Conservation (phyloP, 2,113 vertebrate genomes). For the Pao palembangensis region DNA sequence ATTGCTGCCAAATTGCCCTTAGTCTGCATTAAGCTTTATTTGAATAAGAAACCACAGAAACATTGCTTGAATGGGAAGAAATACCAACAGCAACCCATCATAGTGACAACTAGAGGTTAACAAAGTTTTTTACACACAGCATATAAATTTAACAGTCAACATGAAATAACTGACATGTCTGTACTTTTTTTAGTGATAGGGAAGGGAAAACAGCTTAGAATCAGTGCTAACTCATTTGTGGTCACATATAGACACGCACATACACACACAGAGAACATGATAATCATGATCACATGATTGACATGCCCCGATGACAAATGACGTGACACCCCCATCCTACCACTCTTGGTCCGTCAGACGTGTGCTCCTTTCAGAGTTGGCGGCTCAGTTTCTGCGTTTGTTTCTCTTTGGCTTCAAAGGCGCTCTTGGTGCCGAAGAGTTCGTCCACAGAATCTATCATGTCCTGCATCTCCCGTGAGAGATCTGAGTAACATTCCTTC, state of each 20-base stretch:
- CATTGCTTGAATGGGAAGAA: constrained; percentile 12
- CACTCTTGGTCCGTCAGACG: too few species aligned
- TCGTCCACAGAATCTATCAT: constrained; percentile 74
- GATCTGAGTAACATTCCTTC: constrained; percentile 73
- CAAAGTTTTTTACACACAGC: constrained; percentile 2
- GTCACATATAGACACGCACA: constrained; percentile 1
- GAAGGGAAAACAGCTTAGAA: background rate
- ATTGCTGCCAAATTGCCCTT: constrained; percentile 24
- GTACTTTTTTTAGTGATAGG: constrained; percentile 6
- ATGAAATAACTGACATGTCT: background rate
- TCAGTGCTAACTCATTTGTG: constrained; percentile 18
- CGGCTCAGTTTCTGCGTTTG: constrained; percentile 79
- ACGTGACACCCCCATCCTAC: too few species aligned
- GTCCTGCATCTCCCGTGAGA: constrained; percentile 76
- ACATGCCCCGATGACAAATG: too few species aligned
- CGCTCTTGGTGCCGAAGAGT: constrained; percentile 75
- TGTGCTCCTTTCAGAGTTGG: constrained; percentile 70
- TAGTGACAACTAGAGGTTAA: background rate
- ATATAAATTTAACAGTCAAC: constrained; percentile 12
- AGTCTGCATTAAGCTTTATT: constrained; percentile 48
- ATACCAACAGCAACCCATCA: constrained; percentile 1
- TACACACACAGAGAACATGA: too few species aligned
- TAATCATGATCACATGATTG: too few species aligned
- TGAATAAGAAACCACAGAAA: constrained; percentile 53
- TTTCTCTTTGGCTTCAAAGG: constrained; percentile 77